Base-by-base conservation (phyloP, 2,113 vertebrate species). In the Platysteira castanea region DNA sequence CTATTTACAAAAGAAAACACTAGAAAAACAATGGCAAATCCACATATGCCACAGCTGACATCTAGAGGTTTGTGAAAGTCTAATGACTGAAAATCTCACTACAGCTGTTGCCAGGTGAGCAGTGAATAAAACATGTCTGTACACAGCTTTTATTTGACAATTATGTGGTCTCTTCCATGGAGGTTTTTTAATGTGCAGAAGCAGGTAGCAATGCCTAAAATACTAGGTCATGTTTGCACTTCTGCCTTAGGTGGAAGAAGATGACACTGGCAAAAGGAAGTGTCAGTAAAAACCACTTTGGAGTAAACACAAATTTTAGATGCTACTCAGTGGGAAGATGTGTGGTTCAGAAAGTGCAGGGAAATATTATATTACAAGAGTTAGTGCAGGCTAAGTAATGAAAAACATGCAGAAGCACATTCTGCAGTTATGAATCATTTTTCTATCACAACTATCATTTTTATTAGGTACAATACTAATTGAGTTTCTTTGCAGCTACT, bases 391-490 rank as follows among this genome's bases (percentile, higher is more conserved):
- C 79, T 96, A 96, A 96, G 85, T 86, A 91, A 93, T 78, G 85
- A 90, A 96, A 96, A 94, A 77, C 71, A 91, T 93, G 93, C 93
- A 93, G 88, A 88, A 92, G 83, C 95, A 96, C 68, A 67, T 86
- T 96, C 90, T 92, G 81, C 84, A 77, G 84, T 71, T 93, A 91
- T 76, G 75, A 93, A 90, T 94, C 50, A 81, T 84, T 92, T 94
- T 92, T 93, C 76, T 84, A 84, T 88, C 86, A 74, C 68, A 96
- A 87, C 82, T 60, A 81, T 86, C 44, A 73, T 91, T 95, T 96
- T 96, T 88, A 94, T 95, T 94, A 96, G 92, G 75, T 81, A 52
- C 73, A 81, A 71, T 94, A 59, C 90, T 96, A 96, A 96, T 90
- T 94, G 85, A 92, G 65, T 93, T 92, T 94, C 92, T 95, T 89